Evolutionary conservation across 2,888 invertebrate genomes (phyloP).

Genomic region (Mechanitis messenoides): DNA sequence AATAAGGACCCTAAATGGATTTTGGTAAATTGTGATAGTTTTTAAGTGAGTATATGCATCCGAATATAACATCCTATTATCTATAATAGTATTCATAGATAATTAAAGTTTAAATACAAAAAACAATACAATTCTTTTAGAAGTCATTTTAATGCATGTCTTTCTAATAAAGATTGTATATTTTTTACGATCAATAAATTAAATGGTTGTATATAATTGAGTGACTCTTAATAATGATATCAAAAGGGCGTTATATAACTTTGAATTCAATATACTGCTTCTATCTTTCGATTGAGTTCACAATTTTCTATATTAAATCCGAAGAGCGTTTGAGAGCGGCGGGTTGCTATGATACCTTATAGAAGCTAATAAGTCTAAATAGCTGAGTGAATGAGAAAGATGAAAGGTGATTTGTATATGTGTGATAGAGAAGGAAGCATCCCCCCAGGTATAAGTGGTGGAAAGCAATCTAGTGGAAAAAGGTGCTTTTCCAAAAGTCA

Average conservation of each 20-base stretch:
- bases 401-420: conserved; percentile 31
- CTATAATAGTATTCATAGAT: no score
- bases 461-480: conserved; percentile 73
- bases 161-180: no score
- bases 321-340: conserved; percentile 44
- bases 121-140: no score
- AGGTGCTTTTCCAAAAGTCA: conserved; percentile 60
- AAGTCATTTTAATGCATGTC: no score
- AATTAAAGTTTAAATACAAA: no score
- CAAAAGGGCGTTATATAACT: conserved; percentile 28
- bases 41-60: no score
- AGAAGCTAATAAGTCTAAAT: conserved; percentile 77
- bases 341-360: conserved; percentile 75
- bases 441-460: conserved; percentile 65
- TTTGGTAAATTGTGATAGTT: no score
- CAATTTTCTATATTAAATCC: conserved; percentile 75
- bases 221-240: conserved; percentile 20
- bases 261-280: conserved; percentile 69
- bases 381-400: conserved; percentile 52
- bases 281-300: conserved; percentile 62
- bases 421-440: conserved; percentile 43
- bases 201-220: neutral
- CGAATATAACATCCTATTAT: no score
- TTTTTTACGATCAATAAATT: neutral
- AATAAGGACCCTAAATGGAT: no score